These are phyloP conservation scores for Urocolius indicus DNA, from an alignment of 2,113 vertebrate species.

Conservation along the genomic window DNA sequence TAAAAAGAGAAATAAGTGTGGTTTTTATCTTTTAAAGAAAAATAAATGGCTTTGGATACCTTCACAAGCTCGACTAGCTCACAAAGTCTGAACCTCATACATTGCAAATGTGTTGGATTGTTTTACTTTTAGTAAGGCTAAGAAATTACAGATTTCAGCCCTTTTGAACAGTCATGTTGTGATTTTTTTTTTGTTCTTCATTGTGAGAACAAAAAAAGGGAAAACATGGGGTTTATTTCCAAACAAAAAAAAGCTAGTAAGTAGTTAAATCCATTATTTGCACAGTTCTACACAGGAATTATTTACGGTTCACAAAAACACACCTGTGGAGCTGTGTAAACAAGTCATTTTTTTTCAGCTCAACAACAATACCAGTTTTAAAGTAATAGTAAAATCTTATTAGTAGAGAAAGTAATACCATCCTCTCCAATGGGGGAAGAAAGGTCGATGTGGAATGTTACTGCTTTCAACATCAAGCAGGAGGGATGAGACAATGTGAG, in stretches of 20 bases:
- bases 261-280: neutral
- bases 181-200: neutral
- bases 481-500: neutral
- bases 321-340: neutral
- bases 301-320: neutral
- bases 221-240: rapidly evolving
- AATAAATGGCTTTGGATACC: neutral
- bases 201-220: neutral
- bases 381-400: neutral
- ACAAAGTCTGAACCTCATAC: neutral
- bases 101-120: neutral
- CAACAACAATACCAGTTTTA: neutral
- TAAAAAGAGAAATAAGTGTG: neutral
- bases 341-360: neutral
- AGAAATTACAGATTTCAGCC: neutral
- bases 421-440: neutral
- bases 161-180: neutral
- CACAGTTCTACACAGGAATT: neutral
- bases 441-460: neutral
- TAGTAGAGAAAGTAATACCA: neutral
- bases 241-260: neutral
- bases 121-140: neutral
- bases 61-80: neutral
- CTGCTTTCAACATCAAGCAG: neutral
- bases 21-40: neutral